Evolutionary conservation across 2,888 invertebrate genomes (phyloP).

Genomic region (Hemistola chrysoprasaria): DNA sequence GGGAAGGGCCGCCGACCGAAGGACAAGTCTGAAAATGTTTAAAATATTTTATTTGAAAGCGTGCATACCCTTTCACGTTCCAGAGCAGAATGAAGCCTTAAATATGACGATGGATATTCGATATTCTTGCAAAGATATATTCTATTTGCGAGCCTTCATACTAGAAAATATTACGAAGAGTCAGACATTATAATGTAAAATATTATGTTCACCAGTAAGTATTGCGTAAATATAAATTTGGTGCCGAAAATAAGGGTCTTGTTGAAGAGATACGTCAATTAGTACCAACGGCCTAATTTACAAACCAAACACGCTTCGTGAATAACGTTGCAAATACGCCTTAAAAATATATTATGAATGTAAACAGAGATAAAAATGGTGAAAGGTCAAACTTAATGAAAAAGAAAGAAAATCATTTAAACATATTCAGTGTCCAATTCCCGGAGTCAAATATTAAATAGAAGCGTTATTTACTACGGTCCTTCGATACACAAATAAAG

Average conservation of each 20-base stretch:
- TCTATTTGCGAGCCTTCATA: neutral
- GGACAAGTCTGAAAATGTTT: slow-evolving; percentile 28
- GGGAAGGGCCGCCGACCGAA: slow-evolving; percentile 35
- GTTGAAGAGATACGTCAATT: too few relatives aligned
- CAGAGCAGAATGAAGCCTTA: slow-evolving; percentile 10
- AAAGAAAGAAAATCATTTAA: slow-evolving; percentile 4
- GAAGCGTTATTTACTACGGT: slow-evolving; percentile 55
- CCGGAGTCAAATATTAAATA: slow-evolving; percentile 50
- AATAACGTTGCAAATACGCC: neutral
- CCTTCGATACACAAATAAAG: slow-evolving; percentile 53
- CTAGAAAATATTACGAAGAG: neutral
- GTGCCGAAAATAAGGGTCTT: too few relatives aligned
- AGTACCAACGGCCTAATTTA: too few relatives aligned
- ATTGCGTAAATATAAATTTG: too few relatives aligned
- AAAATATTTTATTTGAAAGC: slow-evolving; percentile 23
- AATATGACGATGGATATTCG: slow-evolving; percentile 7
- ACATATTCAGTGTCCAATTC: slow-evolving; percentile 22
- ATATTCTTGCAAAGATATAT: slow-evolving; percentile 8
- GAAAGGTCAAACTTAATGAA: slow-evolving; percentile 1
- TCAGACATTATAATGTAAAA: too few relatives aligned
- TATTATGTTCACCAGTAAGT: too few relatives aligned
- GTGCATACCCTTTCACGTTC: slow-evolving; percentile 13
- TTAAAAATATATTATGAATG: slow-evolving; percentile 3
- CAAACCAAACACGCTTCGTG: too few relatives aligned
- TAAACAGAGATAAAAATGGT: neutral